Evolutionary conservation across 1,140 invertebrate species (phyloP).

Genomic region (Panonychus citri): DNA sequence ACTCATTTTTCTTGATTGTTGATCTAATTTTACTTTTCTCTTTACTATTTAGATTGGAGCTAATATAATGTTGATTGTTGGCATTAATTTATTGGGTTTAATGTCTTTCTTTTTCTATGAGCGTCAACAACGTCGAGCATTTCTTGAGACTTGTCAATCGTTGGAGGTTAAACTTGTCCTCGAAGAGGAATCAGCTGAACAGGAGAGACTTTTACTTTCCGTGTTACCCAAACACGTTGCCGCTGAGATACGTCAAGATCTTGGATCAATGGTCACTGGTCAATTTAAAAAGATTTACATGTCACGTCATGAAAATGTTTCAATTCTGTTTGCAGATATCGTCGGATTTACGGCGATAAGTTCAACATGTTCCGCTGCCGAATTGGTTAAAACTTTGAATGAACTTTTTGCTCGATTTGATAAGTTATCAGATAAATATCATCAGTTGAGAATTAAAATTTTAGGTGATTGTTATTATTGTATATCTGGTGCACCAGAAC

Average conservation of each 20-base stretch:
- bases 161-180: slow-evolving; percentile 72
- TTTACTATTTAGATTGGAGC: slow-evolving; percentile 34
- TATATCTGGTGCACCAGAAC: slow-evolving; percentile 60
- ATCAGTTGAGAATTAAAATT: slow-evolving; percentile 81
- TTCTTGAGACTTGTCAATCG: slow-evolving; percentile 70
- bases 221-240: slow-evolving; percentile 84
- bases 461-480: slow-evolving; percentile 90
- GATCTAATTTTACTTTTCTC: background rate
- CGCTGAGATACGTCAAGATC: slow-evolving; percentile 72
- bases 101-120: slow-evolving; percentile 57
- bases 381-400: slow-evolving; percentile 77
- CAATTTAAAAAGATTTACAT: slow-evolving; percentile 95
- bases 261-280: slow-evolving; percentile 50
- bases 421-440: slow-evolving; percentile 74
- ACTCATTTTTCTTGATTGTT: no score
- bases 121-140: slow-evolving; percentile 58
- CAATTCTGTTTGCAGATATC: slow-evolving; percentile 44
- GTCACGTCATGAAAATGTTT: slow-evolving; percentile 86
- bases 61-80: slow-evolving; percentile 41
- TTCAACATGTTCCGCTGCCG: slow-evolving; percentile 74
- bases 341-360: slow-evolving; percentile 83
- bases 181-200: slow-evolving; percentile 72
- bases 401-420: slow-evolving; percentile 81
- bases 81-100: slow-evolving; percentile 42
- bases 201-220: slow-evolving; percentile 66